phyloP scores from a whole-genome alignment of 2,797 vertebrate species.

The Amblyopsis hoosieri region DNA sequence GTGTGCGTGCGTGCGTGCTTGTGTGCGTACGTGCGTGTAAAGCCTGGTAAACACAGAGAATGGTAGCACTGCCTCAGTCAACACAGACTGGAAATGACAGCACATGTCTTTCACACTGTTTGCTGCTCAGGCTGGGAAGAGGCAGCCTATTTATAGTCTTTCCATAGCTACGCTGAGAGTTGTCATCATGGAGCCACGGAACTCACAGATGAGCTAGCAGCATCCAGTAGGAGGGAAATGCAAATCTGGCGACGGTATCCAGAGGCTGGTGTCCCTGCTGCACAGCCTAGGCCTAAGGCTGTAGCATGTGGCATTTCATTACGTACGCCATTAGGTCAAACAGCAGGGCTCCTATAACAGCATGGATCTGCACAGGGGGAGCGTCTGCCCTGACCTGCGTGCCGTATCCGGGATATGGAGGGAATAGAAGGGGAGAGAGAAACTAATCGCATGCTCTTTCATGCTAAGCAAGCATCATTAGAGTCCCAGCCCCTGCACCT shows the following conservation, averaged over 20 bases:
- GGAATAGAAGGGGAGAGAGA: conserved; percentile 10
- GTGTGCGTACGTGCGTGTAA: background rate
- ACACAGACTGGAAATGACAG: background rate
- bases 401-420: conserved; percentile 31
- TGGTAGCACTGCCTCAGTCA: background rate
- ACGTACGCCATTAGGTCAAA: conserved; percentile 57
- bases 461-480: conserved; percentile 41
- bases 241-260: conserved; percentile 35
- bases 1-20: no score
- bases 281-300: conserved; percentile 16
- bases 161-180: conserved; percentile 1
- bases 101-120: background rate
- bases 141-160: conserved; percentile 1
- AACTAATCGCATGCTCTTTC: conserved; percentile 40
- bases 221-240: conserved; percentile 31
- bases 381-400: conserved; percentile 22
- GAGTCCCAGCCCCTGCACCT: conserved; percentile 35
- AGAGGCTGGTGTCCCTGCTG: conserved; percentile 34
- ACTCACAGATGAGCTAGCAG: conserved; percentile 7
- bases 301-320: conserved; percentile 57
- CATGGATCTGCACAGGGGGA: conserved; percentile 34
- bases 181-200: conserved; percentile 11
- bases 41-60: background rate
- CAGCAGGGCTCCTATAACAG: conserved; percentile 39
- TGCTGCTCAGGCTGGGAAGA: background rate